Evolutionary conservation across 2,113 vertebrate genomes (phyloP).

Genomic region (Natator depressus): DNA sequence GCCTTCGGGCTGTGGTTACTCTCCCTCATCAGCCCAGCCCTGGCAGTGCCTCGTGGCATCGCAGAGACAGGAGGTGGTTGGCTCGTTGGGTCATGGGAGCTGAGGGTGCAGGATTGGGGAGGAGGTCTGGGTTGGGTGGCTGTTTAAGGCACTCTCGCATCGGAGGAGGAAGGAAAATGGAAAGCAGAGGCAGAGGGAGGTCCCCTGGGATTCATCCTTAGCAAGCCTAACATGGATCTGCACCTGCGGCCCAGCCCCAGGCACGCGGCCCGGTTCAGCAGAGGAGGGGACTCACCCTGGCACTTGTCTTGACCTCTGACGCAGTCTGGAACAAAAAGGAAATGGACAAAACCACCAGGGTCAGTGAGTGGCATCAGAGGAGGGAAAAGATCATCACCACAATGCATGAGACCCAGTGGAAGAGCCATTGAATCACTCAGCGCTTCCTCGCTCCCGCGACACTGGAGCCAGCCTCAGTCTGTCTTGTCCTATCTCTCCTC

Average conservation of each 20-base stretch:
- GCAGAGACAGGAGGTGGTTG: no score
- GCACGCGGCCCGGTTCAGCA: background rate
- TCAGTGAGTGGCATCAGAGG: background rate
- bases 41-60: no score
- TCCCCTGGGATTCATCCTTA: background rate
- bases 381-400: background rate
- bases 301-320: background rate
- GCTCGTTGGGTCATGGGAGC: no score
- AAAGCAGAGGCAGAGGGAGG: background rate
- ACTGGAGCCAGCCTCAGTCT: background rate
- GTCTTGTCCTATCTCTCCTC: no score
- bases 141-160: background rate
- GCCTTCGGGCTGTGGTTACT: background rate
- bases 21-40: no score
- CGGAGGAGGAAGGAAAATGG: background rate
- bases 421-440: background rate
- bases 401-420: no score
- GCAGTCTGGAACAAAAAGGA: background rate
- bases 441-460: background rate
- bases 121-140: background rate
- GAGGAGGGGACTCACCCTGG: background rate
- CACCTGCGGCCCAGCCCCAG: no score
- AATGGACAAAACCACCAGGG: background rate
- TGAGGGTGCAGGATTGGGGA: no score
- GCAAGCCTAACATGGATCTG: no score